Conservation (phyloP, 2,888 invertebrate species). For the Cenopis cana region DNA sequence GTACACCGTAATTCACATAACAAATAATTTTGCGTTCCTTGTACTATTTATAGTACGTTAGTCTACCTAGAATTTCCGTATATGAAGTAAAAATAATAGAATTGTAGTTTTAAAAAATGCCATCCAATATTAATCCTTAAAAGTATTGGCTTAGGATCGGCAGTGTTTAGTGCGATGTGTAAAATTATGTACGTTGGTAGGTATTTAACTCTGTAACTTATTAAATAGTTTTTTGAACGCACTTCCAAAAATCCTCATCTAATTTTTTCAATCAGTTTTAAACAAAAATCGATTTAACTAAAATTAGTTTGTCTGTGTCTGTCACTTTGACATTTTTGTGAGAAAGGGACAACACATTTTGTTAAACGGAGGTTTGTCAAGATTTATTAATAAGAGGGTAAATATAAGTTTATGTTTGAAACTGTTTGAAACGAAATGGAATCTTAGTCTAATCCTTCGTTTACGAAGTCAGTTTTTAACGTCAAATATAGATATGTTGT, state of each 20-base stretch:
- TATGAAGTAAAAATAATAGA: neutral
- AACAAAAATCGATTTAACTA: neutral
- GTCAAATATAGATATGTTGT: conserved; percentile 18
- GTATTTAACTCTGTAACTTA: conserved; percentile 32
- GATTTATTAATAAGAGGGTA: too few relatives aligned
- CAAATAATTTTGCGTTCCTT: neutral
- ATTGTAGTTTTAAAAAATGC: neutral
- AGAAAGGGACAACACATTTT: neutral
- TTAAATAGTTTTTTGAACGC: conserved; percentile 35
- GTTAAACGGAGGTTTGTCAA: too few relatives aligned
- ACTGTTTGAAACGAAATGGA: conserved; percentile 10
- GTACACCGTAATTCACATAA: neutral
- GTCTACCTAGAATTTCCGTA: neutral
- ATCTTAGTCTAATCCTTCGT: conserved; percentile 4
- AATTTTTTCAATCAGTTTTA: conserved; percentile 13
- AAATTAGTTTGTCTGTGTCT: too few relatives aligned
- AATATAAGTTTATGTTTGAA: conserved; percentile 4
- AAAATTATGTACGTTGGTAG: conserved; percentile 41
- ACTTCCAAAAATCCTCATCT: conserved; percentile 21
- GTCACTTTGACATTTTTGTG: too few relatives aligned
- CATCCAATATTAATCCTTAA: conserved; percentile 33
- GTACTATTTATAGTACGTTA: neutral
- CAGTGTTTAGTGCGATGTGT: conserved; percentile 42
- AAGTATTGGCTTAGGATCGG: conserved; percentile 36
- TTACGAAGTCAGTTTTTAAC: conserved; percentile 22